Evolutionary conservation across 2,888 invertebrate genomes (phyloP).

Genomic region (Pocota personata): DNA sequence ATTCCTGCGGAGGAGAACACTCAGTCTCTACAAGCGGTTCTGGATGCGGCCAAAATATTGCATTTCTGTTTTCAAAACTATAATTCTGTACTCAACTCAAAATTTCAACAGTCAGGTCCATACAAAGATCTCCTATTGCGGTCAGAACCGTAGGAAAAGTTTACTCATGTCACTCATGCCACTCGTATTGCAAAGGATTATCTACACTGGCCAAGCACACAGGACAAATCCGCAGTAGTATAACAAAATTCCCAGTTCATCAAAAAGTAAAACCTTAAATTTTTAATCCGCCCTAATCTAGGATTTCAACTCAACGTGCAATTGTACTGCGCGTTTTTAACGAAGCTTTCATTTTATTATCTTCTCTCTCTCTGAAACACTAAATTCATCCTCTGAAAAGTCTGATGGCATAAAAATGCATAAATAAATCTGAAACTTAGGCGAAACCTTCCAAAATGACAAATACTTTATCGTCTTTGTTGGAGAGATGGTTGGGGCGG

Average conservation of each 20-base stretch:
- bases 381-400: conserved; percentile 5
- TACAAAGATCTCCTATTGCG: not conserved
- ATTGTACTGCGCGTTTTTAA: conserved; percentile 11
- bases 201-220: not conserved
- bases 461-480: conserved; percentile 33
- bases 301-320: conserved; percentile 16
- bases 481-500: not conserved
- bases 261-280: conserved; percentile 35
- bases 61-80: too few species aligned
- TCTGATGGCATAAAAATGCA: conserved; percentile 42
- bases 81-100: too few species aligned
- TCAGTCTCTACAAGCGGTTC: too few species aligned
- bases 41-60: too few species aligned
- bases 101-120: too few species aligned
- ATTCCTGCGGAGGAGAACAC: too few species aligned
- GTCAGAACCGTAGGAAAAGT: not conserved
- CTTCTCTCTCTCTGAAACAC: not conserved
- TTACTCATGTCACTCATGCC: not conserved
- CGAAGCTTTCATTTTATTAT: conserved; percentile 17
- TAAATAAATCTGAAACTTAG: conserved; percentile 56
- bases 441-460: conserved; percentile 39
- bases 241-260: conserved; percentile 10
- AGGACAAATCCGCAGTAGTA: conserved; percentile 1
- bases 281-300: conserved; percentile 36
- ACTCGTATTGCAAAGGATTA: conserved; percentile 1